These are phyloP conservation scores for Halocynthia aurantium DNA, from an alignment of 23 tunicate species.

Conservation along the genomic window DNA sequence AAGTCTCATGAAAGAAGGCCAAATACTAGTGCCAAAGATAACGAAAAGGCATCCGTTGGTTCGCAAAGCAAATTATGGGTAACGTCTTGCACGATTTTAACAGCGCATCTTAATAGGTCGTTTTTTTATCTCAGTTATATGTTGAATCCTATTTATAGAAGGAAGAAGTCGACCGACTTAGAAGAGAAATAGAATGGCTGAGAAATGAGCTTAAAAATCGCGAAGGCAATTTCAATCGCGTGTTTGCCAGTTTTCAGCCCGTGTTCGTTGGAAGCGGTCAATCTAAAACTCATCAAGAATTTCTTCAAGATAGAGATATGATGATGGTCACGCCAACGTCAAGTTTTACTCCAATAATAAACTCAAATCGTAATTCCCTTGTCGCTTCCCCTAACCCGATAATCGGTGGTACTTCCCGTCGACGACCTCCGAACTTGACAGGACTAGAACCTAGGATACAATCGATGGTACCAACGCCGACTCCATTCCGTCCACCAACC, in stretches of 20 bases:
- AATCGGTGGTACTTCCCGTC: neutral
- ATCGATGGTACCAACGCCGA: slow-evolving; percentile 8
- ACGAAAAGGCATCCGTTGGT: too few relatives aligned
- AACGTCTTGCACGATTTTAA: too few relatives aligned
- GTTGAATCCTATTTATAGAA: neutral
- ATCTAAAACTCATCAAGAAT: neutral
- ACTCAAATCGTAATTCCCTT: neutral
- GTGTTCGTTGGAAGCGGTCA: slow-evolving; percentile 46
- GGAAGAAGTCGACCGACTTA: slow-evolving; percentile 33
- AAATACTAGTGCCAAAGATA: too few relatives aligned
- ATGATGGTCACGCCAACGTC: slow-evolving; percentile 64
- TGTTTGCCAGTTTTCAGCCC: slow-evolving; percentile 77
- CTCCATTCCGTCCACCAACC: slow-evolving; percentile 8
- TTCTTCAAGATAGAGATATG: slow-evolving; percentile 26
- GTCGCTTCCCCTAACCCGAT: neutral
- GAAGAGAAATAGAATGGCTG: slow-evolving; percentile 57
- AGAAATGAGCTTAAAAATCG: slow-evolving; percentile 69
- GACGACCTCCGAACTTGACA: slow-evolving; percentile 11
- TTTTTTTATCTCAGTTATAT: neutral
- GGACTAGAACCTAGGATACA: slow-evolving; percentile 8
- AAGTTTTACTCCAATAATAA: slow-evolving; percentile 5
- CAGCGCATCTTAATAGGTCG: too few relatives aligned
- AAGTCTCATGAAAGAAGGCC: too few relatives aligned
- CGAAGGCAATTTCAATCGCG: slow-evolving; percentile 78
- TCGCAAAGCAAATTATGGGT: too few relatives aligned